These are phyloP conservation scores for Aegotheles bennettii DNA, from an alignment of 2,113 vertebrate genomes.

Conservation along the genomic window DNA sequence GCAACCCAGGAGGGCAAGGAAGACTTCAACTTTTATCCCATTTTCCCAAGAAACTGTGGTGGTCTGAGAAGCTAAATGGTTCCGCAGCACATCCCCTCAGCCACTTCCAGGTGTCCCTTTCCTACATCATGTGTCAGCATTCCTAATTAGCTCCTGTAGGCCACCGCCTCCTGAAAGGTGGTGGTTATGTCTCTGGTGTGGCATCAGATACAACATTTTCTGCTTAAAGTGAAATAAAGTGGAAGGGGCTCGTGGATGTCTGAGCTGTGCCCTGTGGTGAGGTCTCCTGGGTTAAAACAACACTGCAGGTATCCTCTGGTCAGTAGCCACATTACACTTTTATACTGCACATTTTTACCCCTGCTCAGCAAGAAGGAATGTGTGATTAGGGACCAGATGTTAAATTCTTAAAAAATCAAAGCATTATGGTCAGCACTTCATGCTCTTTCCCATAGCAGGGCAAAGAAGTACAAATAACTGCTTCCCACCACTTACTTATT, in stretches of 20 bases:
- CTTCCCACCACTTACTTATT: background rate
- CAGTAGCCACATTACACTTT: background rate
- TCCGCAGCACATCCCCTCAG: background rate
- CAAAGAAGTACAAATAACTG: background rate
- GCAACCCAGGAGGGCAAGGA: accelerated
- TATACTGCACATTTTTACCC: background rate
- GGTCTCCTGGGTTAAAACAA: background rate
- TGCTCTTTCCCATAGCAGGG: background rate
- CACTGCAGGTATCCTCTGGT: background rate
- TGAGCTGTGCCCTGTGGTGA: background rate
- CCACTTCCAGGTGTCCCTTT: background rate
- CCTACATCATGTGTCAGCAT: background rate
- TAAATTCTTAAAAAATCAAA: background rate
- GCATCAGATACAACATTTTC: background rate
- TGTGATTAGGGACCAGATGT: background rate
- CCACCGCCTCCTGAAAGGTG: accelerated
- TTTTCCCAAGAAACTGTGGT: background rate
- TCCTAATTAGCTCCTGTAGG: background rate
- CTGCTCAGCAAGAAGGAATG: background rate
- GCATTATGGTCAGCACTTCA: background rate
- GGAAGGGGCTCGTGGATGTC: accelerated
- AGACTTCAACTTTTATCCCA: accelerated
- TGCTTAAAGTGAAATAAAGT: background rate
- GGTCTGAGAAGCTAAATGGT: background rate
- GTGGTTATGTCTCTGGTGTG: background rate